Evolutionary conservation across 2,888 invertebrate species (phyloP).

Genomic region (Leucozona laternaria): DNA sequence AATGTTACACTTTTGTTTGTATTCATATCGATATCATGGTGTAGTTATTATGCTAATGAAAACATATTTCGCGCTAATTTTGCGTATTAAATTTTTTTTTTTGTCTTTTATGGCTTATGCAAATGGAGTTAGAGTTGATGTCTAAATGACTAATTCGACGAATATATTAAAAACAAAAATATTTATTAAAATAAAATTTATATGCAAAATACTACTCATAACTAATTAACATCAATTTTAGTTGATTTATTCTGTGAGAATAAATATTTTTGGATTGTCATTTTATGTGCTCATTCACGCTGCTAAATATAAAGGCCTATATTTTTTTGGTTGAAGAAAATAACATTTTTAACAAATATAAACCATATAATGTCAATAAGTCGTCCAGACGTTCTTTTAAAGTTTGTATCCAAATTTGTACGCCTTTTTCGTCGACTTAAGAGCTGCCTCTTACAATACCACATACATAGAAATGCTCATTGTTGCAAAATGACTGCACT

Average conservation of each 20-base stretch:
- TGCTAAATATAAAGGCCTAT: no score
- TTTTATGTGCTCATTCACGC: no score
- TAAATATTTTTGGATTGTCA: not conserved
- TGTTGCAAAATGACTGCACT: no score
- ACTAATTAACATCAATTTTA: not conserved
- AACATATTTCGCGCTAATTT: conserved; percentile 17
- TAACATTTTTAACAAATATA: no score
- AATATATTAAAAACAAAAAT: not conserved
- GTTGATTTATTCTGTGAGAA: not conserved
- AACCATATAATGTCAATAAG: no score
- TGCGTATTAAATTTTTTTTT: conserved; percentile 16
- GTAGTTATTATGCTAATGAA: conserved; percentile 14
- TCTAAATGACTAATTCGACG: not conserved
- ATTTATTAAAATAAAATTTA: conserved; percentile 17
- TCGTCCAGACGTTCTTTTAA: no score
- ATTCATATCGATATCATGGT: not conserved
- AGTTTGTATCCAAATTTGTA: no score
- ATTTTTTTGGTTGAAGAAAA: no score
- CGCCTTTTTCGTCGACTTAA: no score
- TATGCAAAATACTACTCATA: not conserved
- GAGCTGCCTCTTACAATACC: no score
- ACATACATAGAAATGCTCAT: no score
- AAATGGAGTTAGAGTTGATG: conserved; percentile 7
- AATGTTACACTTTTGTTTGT: not conserved
- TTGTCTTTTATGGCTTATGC: conserved; percentile 25